These are phyloP conservation scores for Podiceps cristatus DNA, from an alignment of 2,113 vertebrate species.

Conservation along the genomic window DNA sequence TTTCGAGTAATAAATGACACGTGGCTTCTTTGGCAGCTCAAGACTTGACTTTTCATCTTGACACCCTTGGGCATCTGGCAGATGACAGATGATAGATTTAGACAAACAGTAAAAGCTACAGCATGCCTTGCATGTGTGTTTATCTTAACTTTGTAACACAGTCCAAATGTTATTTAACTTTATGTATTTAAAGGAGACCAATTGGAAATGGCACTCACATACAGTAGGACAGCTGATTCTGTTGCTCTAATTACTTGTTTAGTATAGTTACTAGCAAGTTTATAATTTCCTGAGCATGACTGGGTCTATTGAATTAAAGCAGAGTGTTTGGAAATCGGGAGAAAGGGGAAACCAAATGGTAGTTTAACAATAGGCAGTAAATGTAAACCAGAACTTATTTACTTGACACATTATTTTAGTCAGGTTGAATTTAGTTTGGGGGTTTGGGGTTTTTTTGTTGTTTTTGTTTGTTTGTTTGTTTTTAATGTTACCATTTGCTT, in stretches of 20 bases:
- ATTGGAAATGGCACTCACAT: background rate
- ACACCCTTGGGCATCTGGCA: slow-evolving; percentile 6
- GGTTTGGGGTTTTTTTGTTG: background rate
- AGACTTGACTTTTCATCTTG: slow-evolving; percentile 5
- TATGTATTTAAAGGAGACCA: background rate
- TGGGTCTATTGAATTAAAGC: background rate
- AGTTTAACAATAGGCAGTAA: slow-evolving; percentile 18
- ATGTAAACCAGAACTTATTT: background rate
- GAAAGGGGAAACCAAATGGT: background rate
- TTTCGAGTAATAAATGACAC: background rate
- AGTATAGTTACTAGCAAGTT: background rate
- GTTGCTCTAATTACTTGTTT: slow-evolving; percentile 10
- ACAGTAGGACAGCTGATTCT: background rate
- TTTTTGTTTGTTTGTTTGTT: background rate
- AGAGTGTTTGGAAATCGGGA: background rate
- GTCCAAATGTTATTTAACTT: background rate
- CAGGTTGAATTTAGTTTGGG: background rate
- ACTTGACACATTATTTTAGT: background rate
- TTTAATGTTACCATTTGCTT: background rate
- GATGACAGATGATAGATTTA: slow-evolving; percentile 8
- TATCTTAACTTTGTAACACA: background rate
- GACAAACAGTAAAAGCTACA: background rate
- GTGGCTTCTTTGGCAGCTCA: slow-evolving; percentile 15
- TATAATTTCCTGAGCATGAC: slow-evolving; percentile 16
- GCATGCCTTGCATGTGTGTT: background rate